These are phyloP conservation scores for Phortica okadai DNA, from an alignment of 2,888 invertebrate genomes.

Conservation along the genomic window DNA sequence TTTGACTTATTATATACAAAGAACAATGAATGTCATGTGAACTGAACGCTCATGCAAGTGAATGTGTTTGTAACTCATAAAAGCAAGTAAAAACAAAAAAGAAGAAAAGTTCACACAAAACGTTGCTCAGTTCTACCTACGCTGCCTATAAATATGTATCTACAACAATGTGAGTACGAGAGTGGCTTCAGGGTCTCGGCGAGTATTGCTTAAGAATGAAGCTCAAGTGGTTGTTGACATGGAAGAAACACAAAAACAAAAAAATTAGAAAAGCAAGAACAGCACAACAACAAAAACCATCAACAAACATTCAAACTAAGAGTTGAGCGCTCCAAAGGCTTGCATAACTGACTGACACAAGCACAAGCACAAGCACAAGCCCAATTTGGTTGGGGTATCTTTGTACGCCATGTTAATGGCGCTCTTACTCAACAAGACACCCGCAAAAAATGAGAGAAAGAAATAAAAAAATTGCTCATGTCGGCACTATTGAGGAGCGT, in stretches of 20 bases:
- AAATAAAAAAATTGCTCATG: not conserved
- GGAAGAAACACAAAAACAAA: slow-evolving; percentile 7
- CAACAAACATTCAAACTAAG: not conserved
- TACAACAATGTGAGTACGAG: not conserved
- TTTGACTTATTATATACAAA: not conserved
- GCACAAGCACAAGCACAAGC: not conserved
- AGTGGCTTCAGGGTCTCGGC: slow-evolving; percentile 26
- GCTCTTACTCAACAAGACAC: not conserved
- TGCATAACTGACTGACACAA: not conserved
- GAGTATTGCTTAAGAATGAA: slow-evolving; percentile 19
- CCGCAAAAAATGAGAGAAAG: not conserved
- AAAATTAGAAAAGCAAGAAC: not conserved
- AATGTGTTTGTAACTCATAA: not conserved
- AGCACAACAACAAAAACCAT: not conserved
- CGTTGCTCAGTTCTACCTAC: slow-evolving; percentile 3
- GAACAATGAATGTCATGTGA: slow-evolving; percentile 23
- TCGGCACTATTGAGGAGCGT: not conserved
- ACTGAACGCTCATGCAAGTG: not conserved
- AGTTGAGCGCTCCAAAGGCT: not conserved
- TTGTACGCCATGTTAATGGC: not conserved
- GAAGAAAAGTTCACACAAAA: slow-evolving; percentile 15
- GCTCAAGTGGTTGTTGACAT: slow-evolving; percentile 26
- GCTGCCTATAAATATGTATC: not conserved
- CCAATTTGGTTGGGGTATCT: not conserved
- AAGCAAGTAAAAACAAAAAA: not conserved